Evolutionary conservation across 2,797 vertebrate genomes (phyloP), one percentile per base, ranked within the genome.

Genomic region (Eulemur coronatus): DNA sequence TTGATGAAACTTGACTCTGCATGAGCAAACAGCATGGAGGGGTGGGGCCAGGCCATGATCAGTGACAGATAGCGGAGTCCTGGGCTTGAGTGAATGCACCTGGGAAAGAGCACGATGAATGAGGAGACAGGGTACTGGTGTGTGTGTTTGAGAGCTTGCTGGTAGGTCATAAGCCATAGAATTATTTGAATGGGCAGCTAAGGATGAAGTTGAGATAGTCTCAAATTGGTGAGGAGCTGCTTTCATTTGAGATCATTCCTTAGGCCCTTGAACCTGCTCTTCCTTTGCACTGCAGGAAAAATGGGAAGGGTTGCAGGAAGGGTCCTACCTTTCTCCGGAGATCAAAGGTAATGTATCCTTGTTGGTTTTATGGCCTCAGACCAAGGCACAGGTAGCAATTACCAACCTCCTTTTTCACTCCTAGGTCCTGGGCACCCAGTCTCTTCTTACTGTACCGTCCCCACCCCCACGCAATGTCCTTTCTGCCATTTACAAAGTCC

Each of bases 241-340:
- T 67, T 38, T 85, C 96, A 52, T 30, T 10, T 70, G 41, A 76
- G 30, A 22, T 4, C 11, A 38, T 28, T 69, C 46, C 92, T 50
- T 48, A 50, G 48, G 14, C 38, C 57, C 85, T 94, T 43, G 43
- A 89, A 80, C 38, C 30, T 50, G 10, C 28, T 79, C 10, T 73
- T 96, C 75, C 72, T 87, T 89, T 55, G 35, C 61, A 20, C 7
- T 69, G 11, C 15, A 12, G 24, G 95, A 94, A 87, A 70, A 91
- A 61, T 30, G 48, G 87, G 50, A 91, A 89, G 57, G 41, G 38
- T 93, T 63, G 33, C 72, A 94, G 73, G 76, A 95, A 90, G 46
- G 24, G 28, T 46, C 30, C n/a, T 43, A 2, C 35, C 72, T 86
- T 95, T 41, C 72, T 81, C 84, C 63, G 55, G 79, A 96, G 75